phyloP scores from a whole-genome alignment of 1,140 invertebrate species.

The Diprion similis region DNA sequence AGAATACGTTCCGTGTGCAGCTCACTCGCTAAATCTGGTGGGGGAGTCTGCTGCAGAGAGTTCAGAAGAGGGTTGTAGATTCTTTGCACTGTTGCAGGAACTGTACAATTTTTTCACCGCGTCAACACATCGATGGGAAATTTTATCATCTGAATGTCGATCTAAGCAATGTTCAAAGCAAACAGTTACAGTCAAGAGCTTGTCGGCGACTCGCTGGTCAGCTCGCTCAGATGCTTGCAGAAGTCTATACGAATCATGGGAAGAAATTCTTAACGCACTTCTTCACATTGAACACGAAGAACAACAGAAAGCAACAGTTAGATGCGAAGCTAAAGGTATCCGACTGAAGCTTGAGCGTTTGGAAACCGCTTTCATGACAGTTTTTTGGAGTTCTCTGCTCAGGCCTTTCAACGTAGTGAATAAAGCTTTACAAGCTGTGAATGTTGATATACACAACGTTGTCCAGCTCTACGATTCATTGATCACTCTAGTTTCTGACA shows the following conservation, averaged over 20 bases:
- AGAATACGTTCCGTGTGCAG: constrained; percentile 37
- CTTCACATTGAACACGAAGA: constrained; percentile 22
- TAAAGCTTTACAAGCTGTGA: constrained; percentile 25
- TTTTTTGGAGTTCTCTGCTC: constrained; percentile 26
- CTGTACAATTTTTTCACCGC: constrained; percentile 30
- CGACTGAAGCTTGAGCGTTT: constrained; percentile 17
- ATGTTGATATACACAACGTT: constrained; percentile 18
- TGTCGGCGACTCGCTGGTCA: constrained; percentile 31
- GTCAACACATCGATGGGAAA: constrained; percentile 17
- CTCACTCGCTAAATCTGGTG: constrained; percentile 42
- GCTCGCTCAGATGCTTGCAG: constrained; percentile 28
- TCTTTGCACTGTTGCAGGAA: constrained; percentile 26
- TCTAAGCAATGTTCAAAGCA: constrained; percentile 19
- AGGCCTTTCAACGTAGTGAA: constrained; percentile 19
- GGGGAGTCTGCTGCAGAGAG: constrained; percentile 44
- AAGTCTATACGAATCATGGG: constrained; percentile 20
- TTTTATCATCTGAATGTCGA: constrained; percentile 23
- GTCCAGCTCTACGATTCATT: constrained; percentile 28
- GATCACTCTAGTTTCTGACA: constrained; percentile 14
- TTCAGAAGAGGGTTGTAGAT: constrained; percentile 30
- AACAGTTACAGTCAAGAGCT: constrained; percentile 22
- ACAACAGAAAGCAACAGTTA: constrained; percentile 21
- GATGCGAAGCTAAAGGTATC: constrained; percentile 25
- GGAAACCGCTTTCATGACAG: constrained; percentile 29
- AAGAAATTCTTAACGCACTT: constrained; percentile 19